Percentiles rank a stretch among this genome's conserved stretches.
These are phyloP conservation scores for Reticulitermes speratus DNA, from an alignment of 1,140 invertebrate genomes.

Conservation along the genomic window DNA sequence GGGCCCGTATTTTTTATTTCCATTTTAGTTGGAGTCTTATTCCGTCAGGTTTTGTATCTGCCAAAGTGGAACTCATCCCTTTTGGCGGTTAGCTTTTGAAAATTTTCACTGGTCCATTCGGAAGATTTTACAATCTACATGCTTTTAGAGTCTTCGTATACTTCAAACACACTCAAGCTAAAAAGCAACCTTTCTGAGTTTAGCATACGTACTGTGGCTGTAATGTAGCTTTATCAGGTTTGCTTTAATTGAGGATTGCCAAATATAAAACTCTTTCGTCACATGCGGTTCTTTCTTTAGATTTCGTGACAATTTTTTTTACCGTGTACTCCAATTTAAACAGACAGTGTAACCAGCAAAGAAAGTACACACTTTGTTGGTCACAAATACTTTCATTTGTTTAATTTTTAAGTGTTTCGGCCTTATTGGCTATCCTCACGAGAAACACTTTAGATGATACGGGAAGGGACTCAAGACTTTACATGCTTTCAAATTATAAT, in stretches of 20 bases:
- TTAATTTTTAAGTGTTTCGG: too few relatives aligned
- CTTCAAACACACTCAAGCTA: neutral
- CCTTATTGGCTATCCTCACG: too few relatives aligned
- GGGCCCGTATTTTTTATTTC: neutral
- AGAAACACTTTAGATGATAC: too few relatives aligned
- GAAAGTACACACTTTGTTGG: too few relatives aligned
- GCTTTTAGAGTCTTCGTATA: slow-evolving; percentile 1
- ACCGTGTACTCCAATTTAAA: too few relatives aligned
- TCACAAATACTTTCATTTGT: too few relatives aligned
- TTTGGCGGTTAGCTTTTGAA: slow-evolving; percentile 11
- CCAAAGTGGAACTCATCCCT: neutral
- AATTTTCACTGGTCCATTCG: neutral
- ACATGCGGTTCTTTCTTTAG: too few relatives aligned
- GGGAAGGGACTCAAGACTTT: too few relatives aligned
- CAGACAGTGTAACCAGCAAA: too few relatives aligned
- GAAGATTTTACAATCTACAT: slow-evolving; percentile 19
- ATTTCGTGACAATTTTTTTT: too few relatives aligned
- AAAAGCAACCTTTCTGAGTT: neutral
- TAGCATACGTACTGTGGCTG: neutral
- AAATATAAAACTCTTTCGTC: too few relatives aligned
- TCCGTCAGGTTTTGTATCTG: neutral
- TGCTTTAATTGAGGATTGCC: neutral
- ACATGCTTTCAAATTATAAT: too few relatives aligned
- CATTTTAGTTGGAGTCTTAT: slow-evolving; percentile 2
- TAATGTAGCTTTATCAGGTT: neutral